Conservation (phyloP, 1,140 invertebrate species). For the Eufriesea mexicana region DNA sequence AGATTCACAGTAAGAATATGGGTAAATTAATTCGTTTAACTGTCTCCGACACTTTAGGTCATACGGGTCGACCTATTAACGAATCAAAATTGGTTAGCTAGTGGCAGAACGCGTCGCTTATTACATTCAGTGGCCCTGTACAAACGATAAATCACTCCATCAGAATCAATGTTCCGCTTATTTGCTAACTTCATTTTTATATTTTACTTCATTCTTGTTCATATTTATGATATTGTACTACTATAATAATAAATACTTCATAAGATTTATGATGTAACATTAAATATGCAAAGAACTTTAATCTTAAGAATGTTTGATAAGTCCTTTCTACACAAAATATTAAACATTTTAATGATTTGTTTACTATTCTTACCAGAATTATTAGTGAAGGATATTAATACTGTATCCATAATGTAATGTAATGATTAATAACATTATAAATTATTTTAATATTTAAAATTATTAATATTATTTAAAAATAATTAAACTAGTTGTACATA, state of each 20-base stretch:
- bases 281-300: neutral
- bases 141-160: slow-evolving; percentile 53
- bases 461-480: neutral
- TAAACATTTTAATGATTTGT: neutral
- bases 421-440: neutral
- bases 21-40: slow-evolving; percentile 63
- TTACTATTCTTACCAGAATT: neutral
- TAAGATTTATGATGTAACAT: neutral
- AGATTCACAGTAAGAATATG: slow-evolving; percentile 14
- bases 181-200: neutral
- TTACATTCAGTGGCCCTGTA: slow-evolving; percentile 49
- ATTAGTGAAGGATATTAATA: neutral
- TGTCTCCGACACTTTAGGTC: slow-evolving; percentile 51
- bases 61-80: slow-evolving; percentile 57
- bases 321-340: neutral
- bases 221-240: neutral
- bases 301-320: neutral
- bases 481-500: neutral
- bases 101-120: slow-evolving; percentile 34
- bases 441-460: neutral
- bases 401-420: neutral
- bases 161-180: neutral
- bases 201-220: neutral
- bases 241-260: neutral
- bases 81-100: slow-evolving; percentile 59